Conservation (phyloP, 2,113 vertebrate genomes). For the Ceyx margarethae region DNA sequence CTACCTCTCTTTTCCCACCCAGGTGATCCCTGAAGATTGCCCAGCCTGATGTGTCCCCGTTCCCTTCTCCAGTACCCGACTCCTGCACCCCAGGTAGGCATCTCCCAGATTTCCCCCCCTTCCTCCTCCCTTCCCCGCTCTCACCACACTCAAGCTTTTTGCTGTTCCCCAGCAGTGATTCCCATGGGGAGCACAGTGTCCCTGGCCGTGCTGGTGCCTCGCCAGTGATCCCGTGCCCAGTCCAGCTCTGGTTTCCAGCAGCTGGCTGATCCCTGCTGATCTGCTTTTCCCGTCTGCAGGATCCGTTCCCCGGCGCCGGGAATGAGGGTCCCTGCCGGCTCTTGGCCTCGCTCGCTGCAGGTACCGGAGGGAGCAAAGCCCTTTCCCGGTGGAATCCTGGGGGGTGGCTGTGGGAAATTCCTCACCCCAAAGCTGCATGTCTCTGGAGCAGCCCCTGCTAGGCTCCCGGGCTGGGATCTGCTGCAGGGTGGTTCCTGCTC, state of each 20-base stretch:
- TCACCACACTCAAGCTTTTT: background rate
- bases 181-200: background rate
- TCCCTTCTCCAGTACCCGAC: fast-evolving
- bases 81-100: background rate
- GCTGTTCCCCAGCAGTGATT: background rate
- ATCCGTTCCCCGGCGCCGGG: too few relatives aligned
- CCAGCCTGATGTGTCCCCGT: background rate
- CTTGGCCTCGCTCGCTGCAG: too few relatives aligned
- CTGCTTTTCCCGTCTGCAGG: background rate
- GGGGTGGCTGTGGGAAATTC: too few relatives aligned
- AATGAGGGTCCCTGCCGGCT: too few relatives aligned
- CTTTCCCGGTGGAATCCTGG: too few relatives aligned
- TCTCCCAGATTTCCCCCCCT: fast-evolving
- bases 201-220: fast-evolving
- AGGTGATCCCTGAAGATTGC: background rate
- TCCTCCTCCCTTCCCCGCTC: too few relatives aligned
- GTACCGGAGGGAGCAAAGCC: too few relatives aligned
- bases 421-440: too few relatives aligned
- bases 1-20: background rate
- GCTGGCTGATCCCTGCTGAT: background rate
- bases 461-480: too few relatives aligned
- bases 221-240: fast-evolving
- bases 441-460: too few relatives aligned
- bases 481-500: too few relatives aligned
- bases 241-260: too few relatives aligned